Percentiles rank a stretch among this genome's conserved stretches.
These are phyloP conservation scores for Bos taurus DNA, from an alignment of 2,113 vertebrate genomes.

Conservation along the genomic window ARS-UCD2.0 NC_037354.1:15868001-15868500, in stretches of 20 bases:
- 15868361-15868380: neutral
- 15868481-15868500: neutral
- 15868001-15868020: neutral
- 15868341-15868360: neutral
- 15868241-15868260: neutral
- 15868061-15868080: neutral
- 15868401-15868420: constrained; percentile 20
- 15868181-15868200: neutral
- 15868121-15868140: neutral
- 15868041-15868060: neutral
- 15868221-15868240: neutral
- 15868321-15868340: neutral
- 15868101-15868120: neutral
- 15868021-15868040: neutral
- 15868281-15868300: neutral
- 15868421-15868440: neutral
- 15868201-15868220: neutral
- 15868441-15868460: neutral
- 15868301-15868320: neutral
- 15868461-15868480: neutral
- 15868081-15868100: neutral
- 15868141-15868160: neutral
- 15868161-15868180: neutral
- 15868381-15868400: neutral
- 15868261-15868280: too few relatives aligned